Evolutionary conservation across 2,888 invertebrate genomes (phyloP).

Genomic region (Syrphus vitripennis): DNA sequence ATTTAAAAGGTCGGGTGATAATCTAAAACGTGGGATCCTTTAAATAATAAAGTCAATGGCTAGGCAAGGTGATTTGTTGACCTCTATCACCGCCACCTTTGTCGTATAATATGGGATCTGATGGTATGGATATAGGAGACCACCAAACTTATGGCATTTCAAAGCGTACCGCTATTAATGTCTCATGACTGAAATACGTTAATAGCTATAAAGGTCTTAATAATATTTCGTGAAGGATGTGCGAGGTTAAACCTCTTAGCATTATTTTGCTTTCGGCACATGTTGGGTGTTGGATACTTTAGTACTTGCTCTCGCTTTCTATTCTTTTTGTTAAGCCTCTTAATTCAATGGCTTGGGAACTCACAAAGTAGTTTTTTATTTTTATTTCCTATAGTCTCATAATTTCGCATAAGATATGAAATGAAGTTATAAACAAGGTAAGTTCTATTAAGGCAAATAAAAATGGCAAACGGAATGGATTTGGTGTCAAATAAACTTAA

Average conservation of each 20-base stretch:
- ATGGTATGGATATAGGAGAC: not conserved
- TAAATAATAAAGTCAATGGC: slow-evolving; percentile 39
- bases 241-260: not conserved
- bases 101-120: not conserved
- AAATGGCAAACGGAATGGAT: too few relatives aligned
- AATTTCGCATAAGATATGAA: too few relatives aligned
- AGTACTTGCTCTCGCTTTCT: not conserved
- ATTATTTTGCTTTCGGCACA: not conserved
- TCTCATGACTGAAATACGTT: slow-evolving; percentile 11
- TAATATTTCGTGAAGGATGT: not conserved
- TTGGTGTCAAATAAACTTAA: too few relatives aligned
- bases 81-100: not conserved
- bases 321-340: not conserved
- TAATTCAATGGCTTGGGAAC: not conserved
- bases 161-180: not conserved
- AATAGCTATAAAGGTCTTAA: not conserved
- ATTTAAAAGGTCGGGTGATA: slow-evolving; percentile 33
- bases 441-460: too few relatives aligned
- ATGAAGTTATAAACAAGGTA: too few relatives aligned
- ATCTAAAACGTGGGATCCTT: slow-evolving; percentile 38
- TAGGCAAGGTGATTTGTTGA: slow-evolving; percentile 13
- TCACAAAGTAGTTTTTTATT: not conserved
- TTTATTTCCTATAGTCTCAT: not conserved
- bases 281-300: not conserved
- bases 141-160: not conserved